These are phyloP conservation scores for Sphyrna mokarran DNA, from an alignment of 2,113 vertebrate species.

Conservation along the genomic window DNA sequence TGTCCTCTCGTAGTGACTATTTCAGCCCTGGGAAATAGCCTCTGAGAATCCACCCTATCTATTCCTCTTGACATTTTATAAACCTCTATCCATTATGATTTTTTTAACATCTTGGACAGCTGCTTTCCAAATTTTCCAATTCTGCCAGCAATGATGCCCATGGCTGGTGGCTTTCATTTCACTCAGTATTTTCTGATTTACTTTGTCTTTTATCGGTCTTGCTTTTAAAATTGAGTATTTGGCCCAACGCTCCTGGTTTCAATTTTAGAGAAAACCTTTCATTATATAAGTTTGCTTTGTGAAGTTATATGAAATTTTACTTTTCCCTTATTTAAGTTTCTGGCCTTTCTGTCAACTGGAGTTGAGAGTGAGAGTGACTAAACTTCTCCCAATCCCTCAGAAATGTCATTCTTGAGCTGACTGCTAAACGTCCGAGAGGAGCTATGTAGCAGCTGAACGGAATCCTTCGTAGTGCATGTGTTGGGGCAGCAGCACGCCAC, in stretches of 20 bases:
- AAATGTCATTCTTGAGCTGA: not conserved
- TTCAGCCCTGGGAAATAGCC: too few relatives aligned
- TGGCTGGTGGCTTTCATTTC: not conserved
- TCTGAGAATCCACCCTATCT: too few relatives aligned
- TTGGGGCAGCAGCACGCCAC: too few relatives aligned
- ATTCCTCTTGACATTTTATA: too few relatives aligned
- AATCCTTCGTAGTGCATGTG: too few relatives aligned
- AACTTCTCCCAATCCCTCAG: not conserved
- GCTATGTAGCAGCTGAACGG: too few relatives aligned
- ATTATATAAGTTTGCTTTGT: not conserved
- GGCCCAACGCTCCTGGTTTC: not conserved
- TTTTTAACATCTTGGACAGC: not conserved
- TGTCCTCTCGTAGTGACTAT: too few relatives aligned
- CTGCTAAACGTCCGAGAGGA: too few relatives aligned
- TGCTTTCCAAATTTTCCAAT: too few relatives aligned
- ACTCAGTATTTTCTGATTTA: not conserved
- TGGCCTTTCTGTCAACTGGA: not conserved
- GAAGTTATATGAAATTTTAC: not conserved
- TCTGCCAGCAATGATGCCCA: too few relatives aligned
- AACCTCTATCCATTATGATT: too few relatives aligned
- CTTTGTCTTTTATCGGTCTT: not conserved
- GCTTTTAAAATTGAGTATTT: too few relatives aligned
- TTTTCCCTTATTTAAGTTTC: not conserved
- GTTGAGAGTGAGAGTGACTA: not conserved
- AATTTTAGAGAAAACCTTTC: not conserved